These are phyloP conservation scores for Polypterus bichir DNA, from an alignment of 2,113 vertebrate genomes.

Conservation along the genomic window DNA sequence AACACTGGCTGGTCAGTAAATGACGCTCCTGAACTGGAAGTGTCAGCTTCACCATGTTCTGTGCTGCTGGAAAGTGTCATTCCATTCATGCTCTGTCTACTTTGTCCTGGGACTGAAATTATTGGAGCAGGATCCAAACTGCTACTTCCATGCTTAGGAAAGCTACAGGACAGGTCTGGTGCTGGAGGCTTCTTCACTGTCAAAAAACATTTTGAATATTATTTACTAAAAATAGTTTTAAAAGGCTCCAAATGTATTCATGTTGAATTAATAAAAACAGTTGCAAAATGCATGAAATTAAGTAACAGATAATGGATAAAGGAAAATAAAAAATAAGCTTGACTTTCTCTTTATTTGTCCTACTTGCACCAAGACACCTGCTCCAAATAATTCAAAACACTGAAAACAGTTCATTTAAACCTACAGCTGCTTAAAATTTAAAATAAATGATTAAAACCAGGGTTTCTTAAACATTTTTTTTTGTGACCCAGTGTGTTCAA, in stretches of 20 bases:
- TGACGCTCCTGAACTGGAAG: conserved; percentile 30
- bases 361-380: no score
- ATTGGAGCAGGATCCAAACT: conserved; percentile 70
- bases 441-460: no score
- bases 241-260: background rate
- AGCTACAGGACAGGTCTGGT: conserved; percentile 74
- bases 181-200: conserved; percentile 50
- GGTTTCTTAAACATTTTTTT: no score
- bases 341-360: no score
- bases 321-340: no score
- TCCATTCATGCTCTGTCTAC: conserved; percentile 49
- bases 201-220: conserved; percentile 24
- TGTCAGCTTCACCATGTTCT: conserved; percentile 36
- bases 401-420: no score
- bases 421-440: no score
- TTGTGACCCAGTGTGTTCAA: no score
- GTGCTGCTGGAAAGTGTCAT: conserved; percentile 34
- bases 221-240: background rate
- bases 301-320: no score
- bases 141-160: conserved; percentile 60
- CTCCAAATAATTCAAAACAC: no score
- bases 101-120: conserved; percentile 73
- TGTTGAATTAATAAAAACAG: no score
- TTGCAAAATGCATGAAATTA: no score
- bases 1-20: conserved; percentile 85